These are phyloP conservation scores for Hucho hucho DNA, from an alignment of 2,113 vertebrate species.

Conservation along the genomic window DNA sequence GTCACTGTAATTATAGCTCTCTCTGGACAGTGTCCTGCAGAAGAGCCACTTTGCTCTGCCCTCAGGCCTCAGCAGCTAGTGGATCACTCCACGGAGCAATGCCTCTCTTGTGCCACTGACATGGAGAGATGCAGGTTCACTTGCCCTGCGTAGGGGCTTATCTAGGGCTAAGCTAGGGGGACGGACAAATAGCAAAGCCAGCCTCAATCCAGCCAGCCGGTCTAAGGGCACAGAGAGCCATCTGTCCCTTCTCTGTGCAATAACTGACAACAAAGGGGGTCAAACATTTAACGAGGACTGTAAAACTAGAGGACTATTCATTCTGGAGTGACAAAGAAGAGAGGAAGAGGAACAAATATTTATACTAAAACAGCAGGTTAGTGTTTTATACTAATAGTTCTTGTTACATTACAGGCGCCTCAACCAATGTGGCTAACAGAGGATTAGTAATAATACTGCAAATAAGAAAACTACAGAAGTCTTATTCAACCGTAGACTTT, in stretches of 20 bases:
- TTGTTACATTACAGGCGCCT: conserved; percentile 37
- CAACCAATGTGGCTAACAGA: background rate
- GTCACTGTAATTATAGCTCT: conserved; percentile 27
- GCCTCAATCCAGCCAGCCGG: conserved; percentile 70
- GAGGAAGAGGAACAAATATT: conserved; percentile 46
- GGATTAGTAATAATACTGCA: conserved; percentile 21
- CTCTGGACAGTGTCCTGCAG: conserved; percentile 48
- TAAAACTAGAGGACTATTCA: conserved; percentile 54
- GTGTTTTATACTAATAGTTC: conserved; percentile 56
- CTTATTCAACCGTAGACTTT: background rate
- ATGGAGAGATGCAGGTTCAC: conserved; percentile 69
- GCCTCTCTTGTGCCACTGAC: conserved; percentile 65
- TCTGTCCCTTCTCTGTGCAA: conserved; percentile 75
- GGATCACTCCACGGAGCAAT: conserved; percentile 61
- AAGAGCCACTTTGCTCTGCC: conserved; percentile 55
- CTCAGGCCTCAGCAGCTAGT: conserved; percentile 54
- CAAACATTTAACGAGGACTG: conserved; percentile 60
- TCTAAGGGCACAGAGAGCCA: conserved; percentile 76
- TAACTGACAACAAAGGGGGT: conserved; percentile 73
- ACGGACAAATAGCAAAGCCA: conserved; percentile 77
- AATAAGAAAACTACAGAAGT: conserved; percentile 12
- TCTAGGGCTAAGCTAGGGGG: conserved; percentile 74
- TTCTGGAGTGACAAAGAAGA: conserved; percentile 51
- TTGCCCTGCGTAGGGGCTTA: conserved; percentile 76
- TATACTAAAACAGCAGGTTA: conserved; percentile 69